A percentile compares a stretch with the other conserved stretches of the same genome.
Evolutionary conservation across 2,797 vertebrate genomes (phyloP).

Genomic region (Artibeus jamaicensis): DNA sequence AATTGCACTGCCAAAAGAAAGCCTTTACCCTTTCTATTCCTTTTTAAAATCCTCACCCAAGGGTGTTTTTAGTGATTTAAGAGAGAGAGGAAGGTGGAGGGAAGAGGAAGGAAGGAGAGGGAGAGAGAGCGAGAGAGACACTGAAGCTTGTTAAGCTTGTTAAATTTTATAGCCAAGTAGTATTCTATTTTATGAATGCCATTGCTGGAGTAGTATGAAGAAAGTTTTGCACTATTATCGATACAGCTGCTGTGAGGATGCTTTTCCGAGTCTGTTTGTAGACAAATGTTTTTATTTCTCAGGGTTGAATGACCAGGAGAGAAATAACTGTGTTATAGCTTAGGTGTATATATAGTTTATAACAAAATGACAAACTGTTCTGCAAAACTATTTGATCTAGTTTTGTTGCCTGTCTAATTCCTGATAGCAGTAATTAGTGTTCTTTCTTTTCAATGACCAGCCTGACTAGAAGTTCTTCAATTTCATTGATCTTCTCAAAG

Average conservation of each 20-base stretch:
- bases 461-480: background rate
- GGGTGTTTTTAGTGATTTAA: background rate
- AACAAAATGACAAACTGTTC: background rate
- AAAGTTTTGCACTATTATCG: background rate
- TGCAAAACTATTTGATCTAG: background rate
- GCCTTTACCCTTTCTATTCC: background rate
- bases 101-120: too few species aligned
- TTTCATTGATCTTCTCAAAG: background rate
- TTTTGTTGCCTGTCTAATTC: background rate
- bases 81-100: background rate
- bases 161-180: background rate
- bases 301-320: background rate
- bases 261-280: background rate
- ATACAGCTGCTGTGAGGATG: background rate
- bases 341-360: background rate
- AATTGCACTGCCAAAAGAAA: background rate
- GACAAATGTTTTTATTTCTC: background rate
- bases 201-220: background rate
- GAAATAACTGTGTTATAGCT: background rate
- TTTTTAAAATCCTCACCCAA: too few species aligned
- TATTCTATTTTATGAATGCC: background rate
- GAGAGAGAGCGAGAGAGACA: background rate
- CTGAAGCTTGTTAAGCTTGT: background rate
- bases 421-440: background rate
- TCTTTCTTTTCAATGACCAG: background rate